Evolutionary conservation across 53 echinoderm and acorn worm species (phyloP).

Genomic region (Henricia sp.): DNA sequence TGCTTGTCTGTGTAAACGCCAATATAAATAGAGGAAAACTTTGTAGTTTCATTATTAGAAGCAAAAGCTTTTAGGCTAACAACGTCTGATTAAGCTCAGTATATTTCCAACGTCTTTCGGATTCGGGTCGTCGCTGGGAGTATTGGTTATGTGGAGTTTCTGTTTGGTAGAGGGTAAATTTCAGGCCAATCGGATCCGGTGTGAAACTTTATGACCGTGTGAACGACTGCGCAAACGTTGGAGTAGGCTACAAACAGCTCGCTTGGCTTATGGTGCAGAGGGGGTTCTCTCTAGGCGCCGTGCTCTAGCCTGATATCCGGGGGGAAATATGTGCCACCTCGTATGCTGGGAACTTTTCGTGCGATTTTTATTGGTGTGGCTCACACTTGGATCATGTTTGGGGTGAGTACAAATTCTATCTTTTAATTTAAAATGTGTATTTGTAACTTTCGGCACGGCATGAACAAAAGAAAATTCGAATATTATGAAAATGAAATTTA

Average conservation of each 20-base stretch:
- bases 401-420: slow-evolving; percentile 45
- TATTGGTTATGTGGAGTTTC: not conserved
- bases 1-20: not conserved
- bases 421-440: no score
- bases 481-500: no score
- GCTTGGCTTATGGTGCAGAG: not conserved
- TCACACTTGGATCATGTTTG: slow-evolving; percentile 36
- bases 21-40: not conserved
- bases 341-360: slow-evolving; percentile 10
- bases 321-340: slow-evolving; percentile 27
- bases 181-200: not conserved
- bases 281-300: slow-evolving; percentile 22
- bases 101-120: not conserved
- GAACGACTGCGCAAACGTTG: not conserved
- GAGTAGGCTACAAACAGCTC: not conserved
- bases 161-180: no score
- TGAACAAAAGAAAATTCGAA: no score
- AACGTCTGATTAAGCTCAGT: no score
- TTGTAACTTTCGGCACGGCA: no score
- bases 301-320: not conserved
- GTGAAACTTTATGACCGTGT: slow-evolving; percentile 15
- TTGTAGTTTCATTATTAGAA: not conserved
- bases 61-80: not conserved
- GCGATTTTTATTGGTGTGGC: slow-evolving; percentile 30
- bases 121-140: not conserved